These are phyloP conservation scores for Babylonia areolata DNA, from an alignment of 1,140 invertebrate genomes.

Conservation along the genomic window DNA sequence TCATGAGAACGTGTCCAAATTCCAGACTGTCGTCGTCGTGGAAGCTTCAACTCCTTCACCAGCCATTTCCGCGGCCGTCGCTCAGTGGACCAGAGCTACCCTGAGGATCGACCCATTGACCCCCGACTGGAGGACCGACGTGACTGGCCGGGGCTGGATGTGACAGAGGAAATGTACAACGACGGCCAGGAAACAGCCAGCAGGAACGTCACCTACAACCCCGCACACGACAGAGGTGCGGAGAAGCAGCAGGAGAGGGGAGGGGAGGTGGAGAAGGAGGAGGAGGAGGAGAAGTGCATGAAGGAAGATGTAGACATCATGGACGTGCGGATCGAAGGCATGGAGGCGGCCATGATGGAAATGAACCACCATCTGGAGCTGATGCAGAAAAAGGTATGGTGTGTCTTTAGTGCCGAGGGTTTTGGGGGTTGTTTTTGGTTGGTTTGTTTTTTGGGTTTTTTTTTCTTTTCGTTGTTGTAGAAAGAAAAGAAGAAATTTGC, in stretches of 20 bases:
- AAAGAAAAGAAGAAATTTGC: too few relatives aligned
- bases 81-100: conserved; percentile 52
- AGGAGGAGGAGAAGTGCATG: conserved; percentile 8
- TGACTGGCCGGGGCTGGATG: background rate
- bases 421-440: background rate
- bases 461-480: background rate
- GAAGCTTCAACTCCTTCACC: conserved; percentile 63
- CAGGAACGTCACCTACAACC: background rate
- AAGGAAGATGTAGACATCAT: conserved; percentile 58
- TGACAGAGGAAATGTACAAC: background rate
- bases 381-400: conserved; percentile 78
- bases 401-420: background rate
- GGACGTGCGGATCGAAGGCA: conserved; percentile 61
- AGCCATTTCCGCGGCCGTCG: conserved; percentile 66
- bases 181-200: background rate
- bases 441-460: too few relatives aligned
- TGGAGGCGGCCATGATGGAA: conserved; percentile 76
- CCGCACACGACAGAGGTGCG: background rate
- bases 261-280: conserved; percentile 28
- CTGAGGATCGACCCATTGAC: conserved; percentile 35
- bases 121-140: background rate
- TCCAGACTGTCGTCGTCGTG: conserved; percentile 71
- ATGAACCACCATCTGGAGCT: conserved; percentile 79
- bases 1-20: too few relatives aligned
- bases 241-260: conserved; percentile 28